Conservation (phyloP, 2,888 invertebrate species). For the Sipha maydis region DNA sequence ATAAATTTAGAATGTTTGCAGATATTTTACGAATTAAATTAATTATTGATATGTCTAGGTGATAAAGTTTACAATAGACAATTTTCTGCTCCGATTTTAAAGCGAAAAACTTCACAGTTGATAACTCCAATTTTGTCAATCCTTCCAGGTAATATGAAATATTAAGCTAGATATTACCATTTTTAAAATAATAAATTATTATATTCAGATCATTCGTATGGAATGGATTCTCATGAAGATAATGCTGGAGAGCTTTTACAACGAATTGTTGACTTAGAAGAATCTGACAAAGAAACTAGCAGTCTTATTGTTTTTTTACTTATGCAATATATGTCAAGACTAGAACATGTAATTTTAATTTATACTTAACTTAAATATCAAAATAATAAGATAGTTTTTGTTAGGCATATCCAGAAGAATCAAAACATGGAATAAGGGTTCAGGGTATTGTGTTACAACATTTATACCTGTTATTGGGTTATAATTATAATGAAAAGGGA, state of each 20-base stretch:
- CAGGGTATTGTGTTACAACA: constrained; percentile 91
- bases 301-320: constrained; percentile 93
- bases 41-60: constrained; percentile 32
- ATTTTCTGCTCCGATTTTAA: constrained; percentile 94
- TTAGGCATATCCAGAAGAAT: constrained; percentile 85
- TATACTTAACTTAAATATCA: not conserved
- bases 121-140: constrained; percentile 56
- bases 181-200: constrained; percentile 6
- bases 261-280: constrained; percentile 90
- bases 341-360: constrained; percentile 72
- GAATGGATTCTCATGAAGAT: constrained; percentile 74
- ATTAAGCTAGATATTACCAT: not conserved
- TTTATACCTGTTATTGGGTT: constrained; percentile 90
- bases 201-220: constrained; percentile 55
- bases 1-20: not conserved
- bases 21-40: not conserved
- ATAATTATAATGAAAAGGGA: constrained; percentile 88
- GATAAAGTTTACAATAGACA: constrained; percentile 78
- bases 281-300: constrained; percentile 94
- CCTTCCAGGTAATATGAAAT: constrained; percentile 42
- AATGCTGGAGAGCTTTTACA: constrained; percentile 83
- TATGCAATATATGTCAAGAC: constrained; percentile 92
- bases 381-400: constrained; percentile 55
- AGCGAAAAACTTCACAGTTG: constrained; percentile 89
- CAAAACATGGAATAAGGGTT: constrained; percentile 80